Conservation (phyloP, 2,888 invertebrate genomes). For the Margaritifera margaritifera region DNA sequence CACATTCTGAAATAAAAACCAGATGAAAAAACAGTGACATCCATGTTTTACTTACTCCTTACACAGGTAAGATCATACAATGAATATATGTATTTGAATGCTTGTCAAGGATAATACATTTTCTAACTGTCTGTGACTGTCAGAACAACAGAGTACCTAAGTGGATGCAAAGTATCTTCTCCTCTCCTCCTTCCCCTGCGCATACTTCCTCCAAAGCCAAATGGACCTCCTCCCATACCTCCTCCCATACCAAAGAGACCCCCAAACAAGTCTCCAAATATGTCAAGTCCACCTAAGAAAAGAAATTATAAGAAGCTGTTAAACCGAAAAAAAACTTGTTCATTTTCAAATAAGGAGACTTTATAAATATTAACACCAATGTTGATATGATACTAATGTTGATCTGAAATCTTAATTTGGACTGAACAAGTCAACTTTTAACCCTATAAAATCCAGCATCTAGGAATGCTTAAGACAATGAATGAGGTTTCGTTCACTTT, state of each 20-base stretch:
- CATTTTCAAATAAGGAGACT: neutral
- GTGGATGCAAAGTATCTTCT: slow-evolving; percentile 88
- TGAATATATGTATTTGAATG: neutral
- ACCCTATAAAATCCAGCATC: no score
- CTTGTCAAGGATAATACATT: neutral
- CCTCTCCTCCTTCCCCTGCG: slow-evolving; percentile 75
- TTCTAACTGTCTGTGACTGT: neutral
- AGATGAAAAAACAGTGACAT: neutral
- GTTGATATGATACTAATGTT: neutral
- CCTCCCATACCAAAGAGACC: slow-evolving; percentile 62
- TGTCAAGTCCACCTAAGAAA: slow-evolving; percentile 50
- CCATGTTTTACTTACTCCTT: neutral
- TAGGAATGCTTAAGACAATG: no score
- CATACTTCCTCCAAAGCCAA: slow-evolving; percentile 60
- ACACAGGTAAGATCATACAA: neutral
- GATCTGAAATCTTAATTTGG: no score
- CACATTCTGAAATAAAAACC: no score
- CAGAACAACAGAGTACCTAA: slow-evolving; percentile 76
- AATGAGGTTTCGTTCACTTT: no score
- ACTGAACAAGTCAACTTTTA: no score
- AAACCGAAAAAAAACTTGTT: neutral
- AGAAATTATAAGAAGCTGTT: slow-evolving; percentile 4
- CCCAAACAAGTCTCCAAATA: slow-evolving; percentile 71
- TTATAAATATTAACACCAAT: neutral
- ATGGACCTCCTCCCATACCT: slow-evolving; percentile 37